Evolutionary conservation across 2,888 invertebrate genomes (phyloP).

Genomic region (Pyralis farinalis): DNA sequence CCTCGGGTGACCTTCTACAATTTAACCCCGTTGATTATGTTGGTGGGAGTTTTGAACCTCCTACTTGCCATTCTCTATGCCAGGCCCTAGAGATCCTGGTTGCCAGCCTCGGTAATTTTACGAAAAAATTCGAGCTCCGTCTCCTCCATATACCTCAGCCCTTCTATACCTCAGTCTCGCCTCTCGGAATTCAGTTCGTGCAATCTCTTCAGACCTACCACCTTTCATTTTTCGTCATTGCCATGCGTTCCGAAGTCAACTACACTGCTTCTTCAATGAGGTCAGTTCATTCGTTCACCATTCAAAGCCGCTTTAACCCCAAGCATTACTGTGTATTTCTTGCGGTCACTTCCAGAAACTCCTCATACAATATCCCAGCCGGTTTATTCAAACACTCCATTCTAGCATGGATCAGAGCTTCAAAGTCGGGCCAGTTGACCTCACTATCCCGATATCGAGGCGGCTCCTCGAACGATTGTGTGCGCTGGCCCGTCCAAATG

Average conservation of each 20-base stretch:
- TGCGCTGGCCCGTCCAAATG: no score
- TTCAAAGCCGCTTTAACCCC: neutral
- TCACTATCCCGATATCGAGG: slow-evolving; percentile 1
- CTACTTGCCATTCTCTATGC: neutral
- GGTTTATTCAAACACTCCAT: neutral
- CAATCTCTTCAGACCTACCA: slow-evolving; percentile 3
- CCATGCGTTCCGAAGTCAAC: slow-evolving; percentile 2
- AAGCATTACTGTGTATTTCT: neutral
- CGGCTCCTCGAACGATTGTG: neutral
- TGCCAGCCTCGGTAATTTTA: neutral
- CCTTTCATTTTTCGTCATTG: slow-evolving; percentile 4
- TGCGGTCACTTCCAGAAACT: neutral
- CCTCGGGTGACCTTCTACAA: slow-evolving; percentile 6
- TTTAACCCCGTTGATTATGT: neutral
- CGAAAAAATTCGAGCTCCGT: neutral
- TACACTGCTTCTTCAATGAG: neutral
- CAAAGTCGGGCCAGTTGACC: slow-evolving; percentile 10
- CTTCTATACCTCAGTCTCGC: neutral
- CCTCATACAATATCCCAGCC: neutral
- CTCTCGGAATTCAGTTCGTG: slow-evolving; percentile 6
- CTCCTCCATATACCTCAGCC: neutral
- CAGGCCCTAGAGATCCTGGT: slow-evolving; percentile 11
- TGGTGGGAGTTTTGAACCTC: neutral
- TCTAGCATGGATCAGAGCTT: slow-evolving; percentile 5
- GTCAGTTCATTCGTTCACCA: neutral